Conservation (phyloP, 2,797 vertebrate genomes). For the Rhinella marina region DNA sequence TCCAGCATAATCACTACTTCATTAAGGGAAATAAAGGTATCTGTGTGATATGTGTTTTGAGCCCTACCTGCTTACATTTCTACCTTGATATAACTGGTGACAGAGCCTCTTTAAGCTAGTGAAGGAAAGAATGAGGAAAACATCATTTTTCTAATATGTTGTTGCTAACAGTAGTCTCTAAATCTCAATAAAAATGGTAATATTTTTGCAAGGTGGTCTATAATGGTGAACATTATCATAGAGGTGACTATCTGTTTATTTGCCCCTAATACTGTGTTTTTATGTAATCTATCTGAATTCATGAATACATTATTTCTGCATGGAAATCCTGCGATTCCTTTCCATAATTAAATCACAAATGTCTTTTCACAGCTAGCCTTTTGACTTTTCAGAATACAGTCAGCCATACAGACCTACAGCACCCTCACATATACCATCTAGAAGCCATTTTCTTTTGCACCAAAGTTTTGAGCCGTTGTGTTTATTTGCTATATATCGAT, state of each 20-base stretch:
- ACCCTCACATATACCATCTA: background rate
- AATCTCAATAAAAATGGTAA: background rate
- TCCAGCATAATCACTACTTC: no score
- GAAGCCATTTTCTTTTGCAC: slow-evolving; percentile 1
- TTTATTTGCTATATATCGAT: slow-evolving; percentile 31
- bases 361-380: background rate
- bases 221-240: background rate
- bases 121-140: background rate
- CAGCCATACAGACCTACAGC: background rate
- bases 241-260: background rate
- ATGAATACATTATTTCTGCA: background rate
- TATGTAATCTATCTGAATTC: background rate
- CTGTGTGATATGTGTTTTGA: no score
- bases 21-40: no score
- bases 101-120: no score
- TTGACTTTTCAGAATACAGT: background rate
- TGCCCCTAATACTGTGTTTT: background rate
- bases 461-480: background rate
- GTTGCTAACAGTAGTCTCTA: background rate
- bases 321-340: background rate
- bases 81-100: no score
- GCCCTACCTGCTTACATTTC: no score
- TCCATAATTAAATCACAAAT: slow-evolving; percentile 13
- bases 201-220: background rate
- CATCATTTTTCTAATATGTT: background rate